Conservation (phyloP, 2,888 invertebrate genomes). For the Chromoteleia sp. region DNA sequence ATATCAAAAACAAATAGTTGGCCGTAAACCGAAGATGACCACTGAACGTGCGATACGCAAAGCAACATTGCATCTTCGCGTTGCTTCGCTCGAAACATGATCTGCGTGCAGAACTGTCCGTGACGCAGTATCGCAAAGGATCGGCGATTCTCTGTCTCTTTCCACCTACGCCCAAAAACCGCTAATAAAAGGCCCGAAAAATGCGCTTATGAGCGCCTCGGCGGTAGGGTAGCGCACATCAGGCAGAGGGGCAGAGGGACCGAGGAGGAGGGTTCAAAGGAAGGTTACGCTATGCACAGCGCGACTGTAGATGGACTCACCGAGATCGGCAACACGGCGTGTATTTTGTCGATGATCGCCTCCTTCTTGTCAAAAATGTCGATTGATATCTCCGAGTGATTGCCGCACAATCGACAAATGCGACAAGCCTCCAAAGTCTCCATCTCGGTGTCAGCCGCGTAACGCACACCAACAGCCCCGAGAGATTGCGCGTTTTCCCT, state of each 20-base stretch:
- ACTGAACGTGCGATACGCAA: too few species aligned
- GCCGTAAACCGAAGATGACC: too few species aligned
- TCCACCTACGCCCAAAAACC: slow-evolving; percentile 7
- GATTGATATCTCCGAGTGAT: slow-evolving; percentile 79
- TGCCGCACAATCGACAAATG: slow-evolving; percentile 82
- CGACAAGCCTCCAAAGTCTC: slow-evolving; percentile 82
- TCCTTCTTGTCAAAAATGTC: slow-evolving; percentile 81
- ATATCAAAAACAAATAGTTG: too few species aligned
- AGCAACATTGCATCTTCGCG: neutral
- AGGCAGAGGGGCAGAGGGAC: slow-evolving; percentile 4
- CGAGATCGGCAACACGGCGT: slow-evolving; percentile 81
- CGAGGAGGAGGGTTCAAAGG: slow-evolving; percentile 43
- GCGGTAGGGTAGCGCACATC: neutral
- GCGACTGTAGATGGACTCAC: slow-evolving; percentile 74
- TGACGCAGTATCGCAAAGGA: neutral
- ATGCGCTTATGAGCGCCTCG: neutral
- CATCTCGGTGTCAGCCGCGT: slow-evolving; percentile 73
- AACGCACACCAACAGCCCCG: slow-evolving; percentile 38
- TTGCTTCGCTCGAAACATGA: too few species aligned
- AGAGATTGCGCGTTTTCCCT: slow-evolving; percentile 59
- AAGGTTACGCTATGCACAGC: slow-evolving; percentile 38
- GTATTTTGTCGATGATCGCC: slow-evolving; percentile 80
- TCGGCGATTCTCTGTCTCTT: neutral
- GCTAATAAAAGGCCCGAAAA: neutral
- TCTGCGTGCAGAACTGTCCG: slow-evolving; percentile 19